Conservation (phyloP, 2,888 invertebrate genomes). For the Thymelicus lineola region DNA sequence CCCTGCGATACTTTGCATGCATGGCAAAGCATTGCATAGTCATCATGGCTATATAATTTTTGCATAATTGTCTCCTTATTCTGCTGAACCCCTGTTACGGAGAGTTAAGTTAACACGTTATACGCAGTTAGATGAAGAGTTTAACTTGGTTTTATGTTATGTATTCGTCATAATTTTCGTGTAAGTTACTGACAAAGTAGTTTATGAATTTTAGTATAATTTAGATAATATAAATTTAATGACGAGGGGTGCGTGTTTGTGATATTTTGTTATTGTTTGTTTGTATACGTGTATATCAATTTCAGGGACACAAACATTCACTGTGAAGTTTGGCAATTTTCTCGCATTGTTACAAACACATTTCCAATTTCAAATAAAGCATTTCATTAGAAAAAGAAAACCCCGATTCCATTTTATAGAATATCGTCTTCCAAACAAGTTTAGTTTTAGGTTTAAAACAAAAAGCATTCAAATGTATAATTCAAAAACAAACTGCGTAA, state of each 20-base stretch:
- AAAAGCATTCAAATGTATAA: neutral
- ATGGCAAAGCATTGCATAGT: conserved; percentile 25
- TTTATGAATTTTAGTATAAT: too few relatives aligned
- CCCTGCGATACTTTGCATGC: conserved; percentile 27
- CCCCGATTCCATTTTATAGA: too few relatives aligned
- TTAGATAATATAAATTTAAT: too few relatives aligned
- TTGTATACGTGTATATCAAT: too few relatives aligned
- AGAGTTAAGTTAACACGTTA: neutral
- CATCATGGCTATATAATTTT: conserved; percentile 23
- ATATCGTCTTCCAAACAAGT: neutral
- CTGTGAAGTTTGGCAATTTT: too few relatives aligned
- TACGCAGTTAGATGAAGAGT: neutral
- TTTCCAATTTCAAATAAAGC: too few relatives aligned
- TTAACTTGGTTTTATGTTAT: neutral
- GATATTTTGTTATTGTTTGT: too few relatives aligned
- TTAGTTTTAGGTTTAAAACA: neutral
- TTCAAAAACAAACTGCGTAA: neutral
- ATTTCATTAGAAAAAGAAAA: too few relatives aligned
- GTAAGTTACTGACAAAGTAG: too few relatives aligned
- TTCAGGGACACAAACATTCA: too few relatives aligned
- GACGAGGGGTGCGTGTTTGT: too few relatives aligned
- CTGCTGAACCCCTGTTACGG: neutral
- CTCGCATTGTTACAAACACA: too few relatives aligned
- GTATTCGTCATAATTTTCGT: neutral
- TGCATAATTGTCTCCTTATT: conserved; percentile 11